Conservation (phyloP, 2,797 vertebrate genomes). For the Pipistrellus pipistrellus region DNA sequence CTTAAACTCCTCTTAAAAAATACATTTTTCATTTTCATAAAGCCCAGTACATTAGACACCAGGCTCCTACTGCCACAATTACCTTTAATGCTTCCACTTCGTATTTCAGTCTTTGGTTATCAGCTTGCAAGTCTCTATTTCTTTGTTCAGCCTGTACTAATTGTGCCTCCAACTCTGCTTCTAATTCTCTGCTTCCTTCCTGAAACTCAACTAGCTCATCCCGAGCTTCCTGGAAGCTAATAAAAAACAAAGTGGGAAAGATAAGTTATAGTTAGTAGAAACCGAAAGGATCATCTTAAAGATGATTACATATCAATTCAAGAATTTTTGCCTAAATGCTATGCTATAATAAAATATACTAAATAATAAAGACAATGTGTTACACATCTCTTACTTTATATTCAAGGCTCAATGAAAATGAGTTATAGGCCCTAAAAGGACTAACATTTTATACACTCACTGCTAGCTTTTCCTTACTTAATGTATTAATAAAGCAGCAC, state of each 20-base stretch:
- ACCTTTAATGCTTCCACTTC: slow-evolving; percentile 96
- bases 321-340: not conserved
- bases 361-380: slow-evolving; percentile 2
- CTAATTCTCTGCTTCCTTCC: slow-evolving; percentile 97
- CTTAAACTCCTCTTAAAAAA: not conserved
- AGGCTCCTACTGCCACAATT: slow-evolving; percentile 24
- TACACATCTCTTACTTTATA: slow-evolving; percentile 19
- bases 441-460: not conserved
- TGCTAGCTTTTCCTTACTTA: slow-evolving; percentile 18
- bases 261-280: not conserved
- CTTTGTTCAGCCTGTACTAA: slow-evolving; percentile 96
- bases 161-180: slow-evolving; percentile 98
- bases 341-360: not conserved
- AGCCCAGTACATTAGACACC: not conserved
- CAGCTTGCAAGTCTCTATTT: slow-evolving; percentile 95
- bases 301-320: not conserved
- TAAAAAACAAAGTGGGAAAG: slow-evolving; percentile 69
- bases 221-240: slow-evolving; percentile 96
- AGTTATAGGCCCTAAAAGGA: slow-evolving; percentile 27
- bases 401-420: slow-evolving; percentile 8
- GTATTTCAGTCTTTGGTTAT: slow-evolving; percentile 96
- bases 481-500: not conserved
- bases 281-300: not conserved
- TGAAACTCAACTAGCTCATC: slow-evolving; percentile 99
- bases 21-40: slow-evolving; percentile 27